Conservation (phyloP, 2,113 vertebrate species). For the Hippoglossus stenolepis region DNA sequence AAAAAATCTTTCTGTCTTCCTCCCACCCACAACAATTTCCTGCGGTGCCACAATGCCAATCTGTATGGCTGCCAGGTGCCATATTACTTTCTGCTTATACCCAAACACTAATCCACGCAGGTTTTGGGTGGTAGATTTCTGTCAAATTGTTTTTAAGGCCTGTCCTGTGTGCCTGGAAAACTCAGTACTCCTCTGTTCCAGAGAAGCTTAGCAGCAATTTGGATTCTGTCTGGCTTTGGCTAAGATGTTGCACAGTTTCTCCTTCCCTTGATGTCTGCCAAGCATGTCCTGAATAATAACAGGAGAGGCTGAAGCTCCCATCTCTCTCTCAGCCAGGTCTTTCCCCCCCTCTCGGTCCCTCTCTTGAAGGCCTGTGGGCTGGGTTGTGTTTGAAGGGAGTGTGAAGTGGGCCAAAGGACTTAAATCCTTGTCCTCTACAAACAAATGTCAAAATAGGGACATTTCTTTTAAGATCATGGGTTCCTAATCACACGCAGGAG, state of each 20-base stretch:
- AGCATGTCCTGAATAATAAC: conserved; percentile 63
- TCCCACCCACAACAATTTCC: background rate
- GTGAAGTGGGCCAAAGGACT: conserved; percentile 27
- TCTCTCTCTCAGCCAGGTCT: conserved; percentile 24
- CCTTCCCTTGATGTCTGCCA: conserved; percentile 48
- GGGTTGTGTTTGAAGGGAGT: conserved; percentile 19
- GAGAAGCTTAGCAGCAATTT: conserved; percentile 55
- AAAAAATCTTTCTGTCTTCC: background rate
- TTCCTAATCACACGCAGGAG: conserved; percentile 8
- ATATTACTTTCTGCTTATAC: conserved; percentile 26
- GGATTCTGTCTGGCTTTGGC: conserved; percentile 48
- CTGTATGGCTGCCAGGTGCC: conserved; percentile 18
- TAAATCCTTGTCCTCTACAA: conserved; percentile 37
- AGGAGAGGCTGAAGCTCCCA: conserved; percentile 29
- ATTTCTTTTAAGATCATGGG: conserved; percentile 27
- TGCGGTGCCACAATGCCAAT: conserved; percentile 17
- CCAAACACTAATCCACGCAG: conserved; percentile 35
- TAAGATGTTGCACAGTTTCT: conserved; percentile 48
- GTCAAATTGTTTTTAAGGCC: conserved; percentile 26
- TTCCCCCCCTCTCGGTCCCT: background rate
- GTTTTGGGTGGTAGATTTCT: conserved; percentile 36
- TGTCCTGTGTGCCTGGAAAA: conserved; percentile 46
- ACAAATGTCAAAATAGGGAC: conserved; percentile 28
- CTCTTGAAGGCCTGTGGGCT: conserved; percentile 9
- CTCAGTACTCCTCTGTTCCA: conserved; percentile 36